Base-by-base conservation (phyloP, 2,113 vertebrate genomes). In the Hypocryptadius cinnamomeus region DNA sequence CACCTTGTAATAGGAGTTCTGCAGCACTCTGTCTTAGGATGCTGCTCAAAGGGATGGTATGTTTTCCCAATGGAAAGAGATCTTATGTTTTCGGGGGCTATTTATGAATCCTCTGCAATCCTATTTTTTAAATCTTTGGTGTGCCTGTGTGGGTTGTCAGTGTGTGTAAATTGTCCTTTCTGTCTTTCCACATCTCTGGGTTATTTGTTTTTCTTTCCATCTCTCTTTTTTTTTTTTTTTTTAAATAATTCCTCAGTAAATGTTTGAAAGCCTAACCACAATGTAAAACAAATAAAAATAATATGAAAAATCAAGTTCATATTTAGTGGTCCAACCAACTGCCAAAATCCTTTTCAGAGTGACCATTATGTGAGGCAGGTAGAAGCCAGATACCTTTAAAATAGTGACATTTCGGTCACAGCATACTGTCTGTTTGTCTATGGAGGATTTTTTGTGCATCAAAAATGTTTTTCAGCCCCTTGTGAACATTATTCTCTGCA, bases 1-100 rank as follows among this genome's bases (percentile, higher is more conserved):
- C 98, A 98, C 98, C 98, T 98, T 97, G 95, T 94, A 86, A 97
- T 95, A 96, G 96, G 68, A 94, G 93, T 96, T 93, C 91, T 96
- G 91, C 97, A 96, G 73, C 35, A 8, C 87, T 84, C 51, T 51
- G 87, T 95, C 96, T 77, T 42, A 44, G 95, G 93, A 96, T 93
- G 90, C 51, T 96, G 71, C 71, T 89, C 13, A 7, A 88, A 94
- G 92, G 57, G 84, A 71, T 19, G 37, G 37, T 1, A 37, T 96
- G 79, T 94, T 96, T 96, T 85, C 85, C 76, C 77, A 89, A 94
- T 76, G 84, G 87, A 94, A 93, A 92, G 47, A 82, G 50, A 94
- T 45, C 37, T 10, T 33, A 11, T 33, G n/a, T 90, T 95, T 97
- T 87, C 77, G 91, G 88, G 81, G 42, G 18, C 68, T 96, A 70